A percentile compares a stretch with the other conserved stretches of the same genome.
Evolutionary conservation across 2,888 invertebrate genomes (phyloP).

Genomic region (Ormyrus rosae): DNA sequence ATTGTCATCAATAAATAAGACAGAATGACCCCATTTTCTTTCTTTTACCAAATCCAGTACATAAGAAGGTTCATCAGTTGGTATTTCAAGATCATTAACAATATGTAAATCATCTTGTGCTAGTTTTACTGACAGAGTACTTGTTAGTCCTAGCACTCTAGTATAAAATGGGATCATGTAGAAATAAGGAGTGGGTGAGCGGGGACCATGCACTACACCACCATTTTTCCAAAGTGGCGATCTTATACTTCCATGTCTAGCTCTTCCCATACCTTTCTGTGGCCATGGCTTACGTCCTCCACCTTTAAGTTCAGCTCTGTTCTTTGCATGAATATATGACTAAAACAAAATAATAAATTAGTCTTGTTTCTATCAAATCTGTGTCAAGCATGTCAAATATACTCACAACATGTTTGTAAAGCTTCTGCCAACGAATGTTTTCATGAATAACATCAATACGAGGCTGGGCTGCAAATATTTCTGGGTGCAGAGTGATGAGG

Average conservation of each 20-base stretch:
- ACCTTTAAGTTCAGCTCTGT: slow-evolving; percentile 90
- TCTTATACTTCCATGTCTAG: slow-evolving; percentile 94
- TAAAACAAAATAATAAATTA: slow-evolving; percentile 61
- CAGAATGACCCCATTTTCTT: slow-evolving; percentile 97
- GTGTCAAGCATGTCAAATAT: background rate
- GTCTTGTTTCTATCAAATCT: background rate
- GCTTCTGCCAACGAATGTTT: slow-evolving; percentile 91
- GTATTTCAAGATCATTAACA: slow-evolving; percentile 90
- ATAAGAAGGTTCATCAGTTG: slow-evolving; percentile 87
- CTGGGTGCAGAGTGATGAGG: slow-evolving; percentile 92
- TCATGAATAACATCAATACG: slow-evolving; percentile 90
- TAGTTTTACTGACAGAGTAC: slow-evolving; percentile 91
- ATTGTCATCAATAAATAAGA: slow-evolving; percentile 93
- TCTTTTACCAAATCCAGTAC: slow-evolving; percentile 87
- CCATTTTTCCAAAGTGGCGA: slow-evolving; percentile 92
- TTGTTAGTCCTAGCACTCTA: slow-evolving; percentile 88
- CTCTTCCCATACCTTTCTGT: slow-evolving; percentile 94
- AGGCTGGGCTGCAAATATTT: slow-evolving; percentile 88
- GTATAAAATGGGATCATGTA: slow-evolving; percentile 92
- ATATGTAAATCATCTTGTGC: slow-evolving; percentile 97
- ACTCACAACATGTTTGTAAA: slow-evolving; percentile 86
- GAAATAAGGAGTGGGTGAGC: slow-evolving; percentile 93
- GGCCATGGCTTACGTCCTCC: slow-evolving; percentile 97
- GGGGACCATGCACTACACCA: slow-evolving; percentile 92
- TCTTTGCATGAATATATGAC: slow-evolving; percentile 87